phyloP scores from a whole-genome alignment of 2,113 vertebrate genomes.

The Percopsis transmontana region DNA sequence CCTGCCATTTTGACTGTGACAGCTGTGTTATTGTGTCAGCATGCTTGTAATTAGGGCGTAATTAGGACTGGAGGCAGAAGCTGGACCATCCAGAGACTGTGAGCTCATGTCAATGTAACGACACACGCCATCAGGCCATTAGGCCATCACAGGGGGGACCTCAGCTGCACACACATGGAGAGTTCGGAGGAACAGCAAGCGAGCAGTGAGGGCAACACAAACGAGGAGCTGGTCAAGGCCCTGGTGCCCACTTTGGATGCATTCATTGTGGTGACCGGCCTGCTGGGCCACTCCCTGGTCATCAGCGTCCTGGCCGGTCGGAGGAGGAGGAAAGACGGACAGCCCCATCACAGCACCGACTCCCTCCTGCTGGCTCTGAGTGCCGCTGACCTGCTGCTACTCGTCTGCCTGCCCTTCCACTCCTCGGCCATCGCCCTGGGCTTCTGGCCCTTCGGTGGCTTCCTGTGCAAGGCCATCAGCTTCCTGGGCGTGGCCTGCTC shows the following conservation, averaged over 20 bases:
- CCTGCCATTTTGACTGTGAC: conserved; percentile 22
- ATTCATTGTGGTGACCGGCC: conserved; percentile 69
- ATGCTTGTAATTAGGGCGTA: conserved; percentile 27
- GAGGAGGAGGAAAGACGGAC: conserved; percentile 48
- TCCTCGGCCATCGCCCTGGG: conserved; percentile 73
- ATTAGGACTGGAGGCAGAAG: conserved; percentile 27
- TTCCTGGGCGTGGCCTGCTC: conserved; percentile 78
- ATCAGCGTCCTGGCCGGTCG: conserved; percentile 65
- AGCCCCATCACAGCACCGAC: conserved; percentile 69
- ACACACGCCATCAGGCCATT: conserved; percentile 26
- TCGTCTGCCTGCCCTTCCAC: conserved; percentile 79
- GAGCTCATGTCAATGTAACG: neutral
- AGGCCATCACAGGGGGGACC: conserved; percentile 21
- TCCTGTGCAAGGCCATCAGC: conserved; percentile 76
- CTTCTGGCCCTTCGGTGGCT: conserved; percentile 75
- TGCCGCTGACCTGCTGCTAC: conserved; percentile 70
- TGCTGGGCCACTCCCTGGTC: conserved; percentile 76
- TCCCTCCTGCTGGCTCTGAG: conserved; percentile 76
- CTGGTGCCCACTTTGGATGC: conserved; percentile 73
- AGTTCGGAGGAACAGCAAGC: conserved; percentile 20
- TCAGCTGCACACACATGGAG: conserved; percentile 31
- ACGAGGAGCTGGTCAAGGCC: conserved; percentile 31
- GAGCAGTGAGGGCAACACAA: conserved; percentile 27
- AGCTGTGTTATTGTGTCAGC: conserved; percentile 28
- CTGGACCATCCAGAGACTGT: neutral